Percentiles rank a stretch among this genome's conserved stretches.
These are phyloP conservation scores for Betta splendens DNA, from an alignment of 2,797 vertebrate genomes.

Conservation along the genomic window DNA sequence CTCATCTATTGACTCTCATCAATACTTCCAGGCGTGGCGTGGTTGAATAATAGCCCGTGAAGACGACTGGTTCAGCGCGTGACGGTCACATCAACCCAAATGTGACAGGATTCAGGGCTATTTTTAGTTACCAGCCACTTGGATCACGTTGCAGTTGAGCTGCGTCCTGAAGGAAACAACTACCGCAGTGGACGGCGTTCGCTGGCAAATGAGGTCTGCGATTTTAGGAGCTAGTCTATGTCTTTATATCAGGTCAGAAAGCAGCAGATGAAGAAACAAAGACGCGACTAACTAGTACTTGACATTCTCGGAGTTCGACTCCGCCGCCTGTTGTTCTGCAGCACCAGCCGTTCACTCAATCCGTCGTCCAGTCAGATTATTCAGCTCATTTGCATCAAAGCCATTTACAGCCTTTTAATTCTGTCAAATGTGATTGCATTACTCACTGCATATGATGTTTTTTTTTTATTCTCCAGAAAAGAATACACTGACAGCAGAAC, in stretches of 20 bases:
- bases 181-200: conserved; percentile 43
- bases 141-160: conserved; percentile 55
- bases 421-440: conserved; percentile 51
- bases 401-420: conserved; percentile 53
- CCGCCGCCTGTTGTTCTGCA: conserved; percentile 28
- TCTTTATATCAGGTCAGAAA: too few relatives aligned
- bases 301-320: conserved; percentile 5
- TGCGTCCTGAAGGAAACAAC: conserved; percentile 64
- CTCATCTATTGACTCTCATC: too few relatives aligned
- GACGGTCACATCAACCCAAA: conserved; percentile 51
- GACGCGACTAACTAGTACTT: too few relatives aligned
- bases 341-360: too few relatives aligned
- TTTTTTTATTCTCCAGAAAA: not conserved
- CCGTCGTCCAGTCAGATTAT: conserved; percentile 36
- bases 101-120: conserved; percentile 56
- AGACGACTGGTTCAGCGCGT: conserved; percentile 36
- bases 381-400: conserved; percentile 41
- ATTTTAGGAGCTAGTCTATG: too few relatives aligned
- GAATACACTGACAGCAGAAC: conserved; percentile 46
- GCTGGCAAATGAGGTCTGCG: conserved; percentile 34
- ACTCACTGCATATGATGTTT: conserved; percentile 29
- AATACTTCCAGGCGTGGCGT: too few relatives aligned
- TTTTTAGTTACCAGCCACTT: conserved; percentile 62
- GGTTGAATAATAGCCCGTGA: conserved; percentile 20
- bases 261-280: too few relatives aligned